These are phyloP conservation scores for Anas acuta DNA, from an alignment of 2,797 vertebrate species.

Conservation along the genomic window DNA sequence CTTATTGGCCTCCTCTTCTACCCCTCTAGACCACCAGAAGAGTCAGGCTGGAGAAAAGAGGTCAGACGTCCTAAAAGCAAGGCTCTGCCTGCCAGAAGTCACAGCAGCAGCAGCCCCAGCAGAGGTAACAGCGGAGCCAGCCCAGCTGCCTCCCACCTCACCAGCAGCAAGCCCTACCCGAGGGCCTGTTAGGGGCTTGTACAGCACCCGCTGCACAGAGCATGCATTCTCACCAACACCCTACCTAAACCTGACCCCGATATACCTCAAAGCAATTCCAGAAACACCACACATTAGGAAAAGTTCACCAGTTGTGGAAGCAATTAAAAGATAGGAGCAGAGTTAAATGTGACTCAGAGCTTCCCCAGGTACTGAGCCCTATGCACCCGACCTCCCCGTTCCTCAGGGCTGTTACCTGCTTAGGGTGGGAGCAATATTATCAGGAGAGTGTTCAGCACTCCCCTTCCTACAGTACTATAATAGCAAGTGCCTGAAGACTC, in stretches of 20 bases:
- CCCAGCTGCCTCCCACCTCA: not conserved
- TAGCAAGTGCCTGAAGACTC: accelerated
- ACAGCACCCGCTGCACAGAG: no score
- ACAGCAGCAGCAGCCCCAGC: not conserved
- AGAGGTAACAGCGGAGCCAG: accelerated
- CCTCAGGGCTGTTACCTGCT: not conserved
- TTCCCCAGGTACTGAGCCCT: not conserved
- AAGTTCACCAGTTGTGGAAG: not conserved
- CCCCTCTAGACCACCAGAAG: not conserved
- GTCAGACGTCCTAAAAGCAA: not conserved
- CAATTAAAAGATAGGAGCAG: not conserved
- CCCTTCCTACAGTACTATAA: accelerated
- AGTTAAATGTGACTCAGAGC: not conserved
- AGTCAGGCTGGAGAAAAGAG: accelerated
- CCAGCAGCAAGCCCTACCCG: accelerated
- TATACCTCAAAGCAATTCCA: not conserved
- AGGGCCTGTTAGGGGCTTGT: no score
- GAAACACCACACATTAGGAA: not conserved
- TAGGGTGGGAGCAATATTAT: accelerated
- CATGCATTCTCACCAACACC: accelerated
- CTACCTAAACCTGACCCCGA: no score
- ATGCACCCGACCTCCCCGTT: not conserved
- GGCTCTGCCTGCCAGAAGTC: not conserved
- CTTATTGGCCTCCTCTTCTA: not conserved
- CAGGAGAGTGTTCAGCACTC: accelerated